Conservation (phyloP, 1,140 invertebrate species). For the Pantala flavescens region DNA sequence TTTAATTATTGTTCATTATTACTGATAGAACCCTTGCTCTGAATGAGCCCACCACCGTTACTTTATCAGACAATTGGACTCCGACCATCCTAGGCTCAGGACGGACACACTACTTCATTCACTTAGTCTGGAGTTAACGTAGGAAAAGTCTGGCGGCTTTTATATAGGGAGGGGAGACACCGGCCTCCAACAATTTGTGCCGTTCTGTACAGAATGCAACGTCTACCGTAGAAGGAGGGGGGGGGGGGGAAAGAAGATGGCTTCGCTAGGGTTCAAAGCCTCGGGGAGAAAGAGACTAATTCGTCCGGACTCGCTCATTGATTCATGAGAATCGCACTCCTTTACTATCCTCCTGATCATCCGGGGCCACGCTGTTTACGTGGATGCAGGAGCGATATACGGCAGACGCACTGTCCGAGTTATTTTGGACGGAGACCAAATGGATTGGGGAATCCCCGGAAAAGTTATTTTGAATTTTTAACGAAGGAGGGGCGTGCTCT, state of each 20-base stretch:
- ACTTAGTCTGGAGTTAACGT: neutral
- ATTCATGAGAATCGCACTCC: neutral
- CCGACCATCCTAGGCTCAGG: too few species aligned
- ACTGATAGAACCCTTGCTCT: too few species aligned
- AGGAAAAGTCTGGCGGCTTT: neutral
- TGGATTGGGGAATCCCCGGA: too few species aligned
- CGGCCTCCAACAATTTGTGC: neutral
- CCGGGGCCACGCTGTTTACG: too few species aligned
- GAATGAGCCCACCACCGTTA: too few species aligned
- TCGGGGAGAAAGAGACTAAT: neutral
- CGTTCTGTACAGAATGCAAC: neutral
- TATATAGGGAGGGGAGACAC: neutral
- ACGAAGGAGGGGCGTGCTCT: too few species aligned
- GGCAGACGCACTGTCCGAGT: too few species aligned
- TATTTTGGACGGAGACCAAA: too few species aligned
- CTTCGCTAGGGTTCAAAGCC: neutral
- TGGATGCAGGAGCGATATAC: too few species aligned
- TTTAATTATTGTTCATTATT: too few species aligned
- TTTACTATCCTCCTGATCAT: neutral
- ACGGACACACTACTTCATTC: neutral
- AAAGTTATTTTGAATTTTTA: too few species aligned
- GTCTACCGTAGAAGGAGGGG: neutral
- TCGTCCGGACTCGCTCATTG: neutral
- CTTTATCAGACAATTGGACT: too few species aligned
- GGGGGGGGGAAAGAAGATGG: neutral